phyloP scores from a whole-genome alignment of 1,140 invertebrate genomes.

The Helicorthomorpha holstii region DNA sequence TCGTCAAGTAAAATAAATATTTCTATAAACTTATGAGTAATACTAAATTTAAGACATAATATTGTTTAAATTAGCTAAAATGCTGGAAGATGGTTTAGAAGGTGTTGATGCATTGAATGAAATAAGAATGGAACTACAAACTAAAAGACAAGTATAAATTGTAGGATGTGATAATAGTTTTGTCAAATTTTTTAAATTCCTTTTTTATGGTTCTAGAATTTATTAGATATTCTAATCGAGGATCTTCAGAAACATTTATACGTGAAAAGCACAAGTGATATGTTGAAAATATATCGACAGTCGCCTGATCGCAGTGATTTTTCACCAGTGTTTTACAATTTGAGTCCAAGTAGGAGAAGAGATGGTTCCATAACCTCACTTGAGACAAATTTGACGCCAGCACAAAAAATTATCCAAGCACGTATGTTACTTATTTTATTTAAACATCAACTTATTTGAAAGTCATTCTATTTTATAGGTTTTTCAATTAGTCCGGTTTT shows the following conservation, averaged over 20 bases:
- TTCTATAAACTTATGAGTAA: too few relatives aligned
- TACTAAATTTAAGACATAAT: too few relatives aligned
- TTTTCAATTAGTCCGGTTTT: too few relatives aligned
- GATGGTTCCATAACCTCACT: too few relatives aligned
- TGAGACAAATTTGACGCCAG: too few relatives aligned
- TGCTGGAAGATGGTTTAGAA: conserved; percentile 49
- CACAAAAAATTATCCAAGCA: too few relatives aligned
- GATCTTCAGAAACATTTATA: conserved; percentile 60
- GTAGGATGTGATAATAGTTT: not conserved
- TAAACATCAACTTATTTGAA: too few relatives aligned
- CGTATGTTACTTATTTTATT: too few relatives aligned
- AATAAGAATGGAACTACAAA: conserved; percentile 47
- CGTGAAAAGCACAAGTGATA: conserved; percentile 39
- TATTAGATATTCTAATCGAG: conserved; percentile 48
- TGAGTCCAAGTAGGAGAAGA: too few relatives aligned
- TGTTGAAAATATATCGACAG: conserved; percentile 12
- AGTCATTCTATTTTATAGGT: too few relatives aligned
- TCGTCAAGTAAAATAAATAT: conserved; percentile 17
- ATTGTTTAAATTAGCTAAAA: conserved; percentile 24
- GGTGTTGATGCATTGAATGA: conserved; percentile 66
- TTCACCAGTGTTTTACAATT: too few relatives aligned
- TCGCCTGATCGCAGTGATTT: too few relatives aligned
- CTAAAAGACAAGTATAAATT: conserved; percentile 41
- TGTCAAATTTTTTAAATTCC: not conserved
- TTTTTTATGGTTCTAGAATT: conserved; percentile 29